Evolutionary conservation across 2,797 vertebrate genomes (phyloP).

Genomic region (Brachymystax lenok): DNA sequence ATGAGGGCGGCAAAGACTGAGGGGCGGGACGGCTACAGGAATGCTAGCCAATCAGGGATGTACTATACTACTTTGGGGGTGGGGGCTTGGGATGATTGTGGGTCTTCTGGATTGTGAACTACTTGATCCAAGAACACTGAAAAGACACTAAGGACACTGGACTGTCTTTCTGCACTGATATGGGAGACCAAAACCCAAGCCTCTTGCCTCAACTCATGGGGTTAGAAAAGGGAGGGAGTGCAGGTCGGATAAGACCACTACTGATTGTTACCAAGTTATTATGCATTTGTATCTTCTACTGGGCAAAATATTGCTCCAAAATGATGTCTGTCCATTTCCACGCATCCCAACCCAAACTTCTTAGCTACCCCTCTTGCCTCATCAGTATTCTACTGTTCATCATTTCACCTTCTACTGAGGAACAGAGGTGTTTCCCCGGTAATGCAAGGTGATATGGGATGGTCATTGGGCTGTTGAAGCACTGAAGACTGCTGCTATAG

Average conservation of each 20-base stretch:
- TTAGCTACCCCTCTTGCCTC: neutral
- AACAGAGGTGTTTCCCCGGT: no score
- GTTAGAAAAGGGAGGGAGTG: constrained; percentile 14
- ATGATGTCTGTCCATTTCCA: constrained; percentile 35
- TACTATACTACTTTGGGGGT: constrained; percentile 20
- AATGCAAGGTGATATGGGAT: no score
- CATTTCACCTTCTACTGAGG: neutral
- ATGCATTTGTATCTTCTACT: constrained; percentile 63
- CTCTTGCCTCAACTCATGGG: no score
- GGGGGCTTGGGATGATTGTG: neutral
- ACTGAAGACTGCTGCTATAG: constrained; percentile 17
- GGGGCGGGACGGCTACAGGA: constrained; percentile 35
- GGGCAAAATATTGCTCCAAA: constrained; percentile 40
- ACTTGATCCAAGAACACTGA: constrained; percentile 9
- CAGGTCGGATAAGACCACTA: constrained; percentile 37
- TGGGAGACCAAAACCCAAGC: no score
- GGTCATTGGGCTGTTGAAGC: neutral
- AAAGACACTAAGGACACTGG: constrained; percentile 42
- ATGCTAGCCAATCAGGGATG: constrained; percentile 63
- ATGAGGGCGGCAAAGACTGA: constrained; percentile 16
- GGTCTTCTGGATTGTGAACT: no score
- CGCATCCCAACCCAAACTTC: no score
- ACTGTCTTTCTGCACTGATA: constrained; percentile 52
- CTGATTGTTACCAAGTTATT: constrained; percentile 58
- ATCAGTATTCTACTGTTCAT: neutral